These are phyloP conservation scores for Malurus melanocephalus DNA, from an alignment of 2,113 vertebrate species.

Conservation along the genomic window DNA sequence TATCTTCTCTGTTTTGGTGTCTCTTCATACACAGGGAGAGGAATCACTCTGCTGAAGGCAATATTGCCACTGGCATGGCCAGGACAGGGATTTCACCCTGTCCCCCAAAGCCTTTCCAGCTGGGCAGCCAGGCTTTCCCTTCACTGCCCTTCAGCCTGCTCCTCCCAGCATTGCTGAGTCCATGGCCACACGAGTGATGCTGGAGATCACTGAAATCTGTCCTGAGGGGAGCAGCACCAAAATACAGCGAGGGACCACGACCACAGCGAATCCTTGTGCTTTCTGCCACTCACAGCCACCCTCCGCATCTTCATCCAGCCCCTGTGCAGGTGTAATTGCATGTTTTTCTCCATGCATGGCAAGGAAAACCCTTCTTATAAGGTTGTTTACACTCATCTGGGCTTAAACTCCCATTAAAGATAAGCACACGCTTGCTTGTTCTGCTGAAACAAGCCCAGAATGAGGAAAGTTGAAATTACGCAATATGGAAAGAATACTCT, in stretches of 20 bases:
- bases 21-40: background rate
- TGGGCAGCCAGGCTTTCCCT: background rate
- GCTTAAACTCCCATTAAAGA: background rate
- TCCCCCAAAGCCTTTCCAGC: background rate
- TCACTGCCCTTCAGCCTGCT: background rate
- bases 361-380: background rate
- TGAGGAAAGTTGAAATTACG: conserved; percentile 14
- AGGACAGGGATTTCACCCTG: background rate
- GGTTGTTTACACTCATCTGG: background rate
- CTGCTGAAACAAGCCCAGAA: conserved; percentile 6
- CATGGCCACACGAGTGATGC: fast-evolving
- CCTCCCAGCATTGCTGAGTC: background rate
- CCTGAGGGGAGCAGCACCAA: background rate
- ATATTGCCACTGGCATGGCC: background rate
- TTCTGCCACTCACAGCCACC: background rate
- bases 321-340: background rate
- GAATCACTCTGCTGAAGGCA: background rate
- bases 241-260: background rate
- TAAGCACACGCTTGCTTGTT: background rate
- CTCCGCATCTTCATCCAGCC: background rate
- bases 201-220: background rate
- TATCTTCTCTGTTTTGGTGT: background rate
- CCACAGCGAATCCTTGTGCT: background rate
- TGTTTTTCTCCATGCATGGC: background rate
- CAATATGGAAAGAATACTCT: conserved; percentile 45